Conservation (phyloP, 2,113 vertebrate species). For the Sylvietta virens region DNA sequence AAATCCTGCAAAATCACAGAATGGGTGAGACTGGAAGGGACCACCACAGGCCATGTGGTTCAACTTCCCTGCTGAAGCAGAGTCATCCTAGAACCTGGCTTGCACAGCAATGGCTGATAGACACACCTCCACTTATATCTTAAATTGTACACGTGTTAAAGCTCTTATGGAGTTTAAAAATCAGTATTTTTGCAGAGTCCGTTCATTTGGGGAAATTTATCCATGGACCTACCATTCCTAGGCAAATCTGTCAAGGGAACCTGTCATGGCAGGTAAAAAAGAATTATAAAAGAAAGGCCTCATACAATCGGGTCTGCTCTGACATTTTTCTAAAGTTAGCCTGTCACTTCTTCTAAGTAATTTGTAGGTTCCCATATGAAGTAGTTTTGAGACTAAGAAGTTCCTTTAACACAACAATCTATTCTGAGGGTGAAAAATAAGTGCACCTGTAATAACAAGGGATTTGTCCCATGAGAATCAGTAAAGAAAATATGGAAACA, state of each 20-base stretch:
- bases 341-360: no score
- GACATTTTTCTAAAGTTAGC: no score
- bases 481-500: no score
- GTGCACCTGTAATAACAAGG: no score
- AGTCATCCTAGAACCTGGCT: neutral
- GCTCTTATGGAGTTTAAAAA: neutral
- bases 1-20: neutral
- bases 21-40: neutral
- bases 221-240: neutral
- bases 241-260: neutral
- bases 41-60: neutral
- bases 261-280: no score
- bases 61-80: neutral
- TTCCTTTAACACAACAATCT: no score
- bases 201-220: neutral
- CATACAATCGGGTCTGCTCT: no score
- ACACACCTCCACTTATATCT: neutral
- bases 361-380: no score
- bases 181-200: neutral
- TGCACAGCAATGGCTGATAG: neutral
- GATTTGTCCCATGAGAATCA: no score
- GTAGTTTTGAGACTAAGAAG: no score
- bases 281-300: no score
- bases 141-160: neutral
- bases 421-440: no score